A percentile compares a stretch with the other conserved stretches of the same genome.
These are phyloP conservation scores for Macrotis lagotis DNA, from an alignment of 2,113 vertebrate species.

Conservation along the genomic window DNA sequence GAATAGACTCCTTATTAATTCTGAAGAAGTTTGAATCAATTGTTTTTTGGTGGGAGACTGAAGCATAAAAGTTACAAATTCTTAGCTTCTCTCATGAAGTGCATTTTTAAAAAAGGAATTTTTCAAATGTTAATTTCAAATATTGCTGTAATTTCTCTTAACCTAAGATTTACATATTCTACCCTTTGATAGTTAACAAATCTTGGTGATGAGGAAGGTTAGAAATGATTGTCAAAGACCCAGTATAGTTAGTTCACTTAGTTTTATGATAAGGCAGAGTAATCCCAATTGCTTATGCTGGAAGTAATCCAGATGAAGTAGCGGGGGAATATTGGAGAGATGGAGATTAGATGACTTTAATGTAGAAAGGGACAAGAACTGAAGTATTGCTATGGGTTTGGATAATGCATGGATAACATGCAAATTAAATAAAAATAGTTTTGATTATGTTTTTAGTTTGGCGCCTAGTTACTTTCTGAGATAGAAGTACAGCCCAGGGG, in stretches of 20 bases:
- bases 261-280: fast-evolving
- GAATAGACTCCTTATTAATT: background rate
- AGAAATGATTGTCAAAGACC: constrained; percentile 14
- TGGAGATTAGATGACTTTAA: constrained; percentile 4
- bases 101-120: background rate
- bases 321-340: background rate
- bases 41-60: background rate
- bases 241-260: constrained; percentile 5
- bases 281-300: background rate
- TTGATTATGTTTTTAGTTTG: background rate
- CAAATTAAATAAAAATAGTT: background rate
- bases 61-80: background rate
- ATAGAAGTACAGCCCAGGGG: background rate
- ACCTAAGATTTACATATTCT: background rate
- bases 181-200: background rate
- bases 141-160: constrained; percentile 30
- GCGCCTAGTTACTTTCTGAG: background rate
- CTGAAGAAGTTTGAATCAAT: background rate
- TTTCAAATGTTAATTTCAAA: constrained; percentile 34
- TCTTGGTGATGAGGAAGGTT: background rate
- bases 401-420: background rate
- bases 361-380: background rate
- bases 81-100: background rate
- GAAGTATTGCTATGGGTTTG: background rate
- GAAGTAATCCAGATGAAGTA: background rate